Percentiles rank a stretch among this genome's conserved stretches.
Evolutionary conservation across 1,140 invertebrate genomes (phyloP).

Genomic region (Amyelois transitella): DNA sequence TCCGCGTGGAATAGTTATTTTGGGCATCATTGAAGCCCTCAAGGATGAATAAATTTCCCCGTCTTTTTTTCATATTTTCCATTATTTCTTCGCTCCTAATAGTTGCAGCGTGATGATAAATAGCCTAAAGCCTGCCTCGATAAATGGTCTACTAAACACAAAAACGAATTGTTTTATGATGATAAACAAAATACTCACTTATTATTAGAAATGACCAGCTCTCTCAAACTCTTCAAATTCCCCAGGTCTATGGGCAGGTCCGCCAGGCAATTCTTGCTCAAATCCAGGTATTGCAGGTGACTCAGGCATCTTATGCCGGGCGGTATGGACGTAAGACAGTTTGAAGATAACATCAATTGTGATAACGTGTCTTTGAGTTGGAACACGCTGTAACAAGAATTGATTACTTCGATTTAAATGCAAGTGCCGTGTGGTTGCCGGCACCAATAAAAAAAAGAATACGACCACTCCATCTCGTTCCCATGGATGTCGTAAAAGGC

Average conservation of each 20-base stretch:
- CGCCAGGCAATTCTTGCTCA: slow-evolving; percentile 84
- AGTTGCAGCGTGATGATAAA: too few relatives aligned
- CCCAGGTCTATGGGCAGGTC: slow-evolving; percentile 81
- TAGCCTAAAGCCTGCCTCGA: too few relatives aligned
- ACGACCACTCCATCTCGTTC: too few relatives aligned
- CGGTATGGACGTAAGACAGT: slow-evolving; percentile 78
- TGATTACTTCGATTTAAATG: background rate
- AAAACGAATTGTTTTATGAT: too few relatives aligned
- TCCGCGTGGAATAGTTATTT: too few relatives aligned
- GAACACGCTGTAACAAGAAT: slow-evolving; percentile 31
- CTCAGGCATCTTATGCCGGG: slow-evolving; percentile 79
- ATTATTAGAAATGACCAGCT: slow-evolving; percentile 88
- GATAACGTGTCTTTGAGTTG: slow-evolving; percentile 71
- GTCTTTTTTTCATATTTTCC: too few relatives aligned
- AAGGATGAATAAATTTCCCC: too few relatives aligned
- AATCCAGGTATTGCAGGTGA: slow-evolving; percentile 82
- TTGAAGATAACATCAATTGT: slow-evolving; percentile 80
- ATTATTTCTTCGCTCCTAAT: too few relatives aligned
- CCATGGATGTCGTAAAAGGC: too few relatives aligned
- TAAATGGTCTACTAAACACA: too few relatives aligned
- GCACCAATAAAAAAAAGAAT: background rate
- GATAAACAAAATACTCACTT: slow-evolving; percentile 76
- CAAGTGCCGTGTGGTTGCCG: too few relatives aligned
- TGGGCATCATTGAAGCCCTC: too few relatives aligned
- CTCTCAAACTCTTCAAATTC: slow-evolving; percentile 79